Evolutionary conservation across 2,888 invertebrate genomes (phyloP).

Genomic region (Syrista parreyssii): DNA sequence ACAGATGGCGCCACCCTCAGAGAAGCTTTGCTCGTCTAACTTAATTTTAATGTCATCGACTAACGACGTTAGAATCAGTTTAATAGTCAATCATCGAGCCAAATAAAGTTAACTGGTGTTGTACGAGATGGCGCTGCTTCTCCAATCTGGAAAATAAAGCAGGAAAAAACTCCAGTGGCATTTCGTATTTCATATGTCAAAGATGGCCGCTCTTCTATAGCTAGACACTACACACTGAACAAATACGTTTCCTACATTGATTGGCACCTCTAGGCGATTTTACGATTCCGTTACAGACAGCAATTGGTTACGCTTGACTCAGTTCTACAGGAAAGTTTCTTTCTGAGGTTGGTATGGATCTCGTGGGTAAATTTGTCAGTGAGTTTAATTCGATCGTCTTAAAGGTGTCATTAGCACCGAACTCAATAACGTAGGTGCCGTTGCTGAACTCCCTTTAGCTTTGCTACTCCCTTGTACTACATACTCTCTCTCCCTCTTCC

Average conservation of each 20-base stretch:
- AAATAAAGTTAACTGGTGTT: constrained; percentile 35
- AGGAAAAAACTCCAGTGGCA: neutral
- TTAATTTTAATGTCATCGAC: neutral
- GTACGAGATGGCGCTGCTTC: constrained; percentile 14
- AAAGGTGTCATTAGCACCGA: neutral
- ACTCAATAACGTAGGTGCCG: neutral
- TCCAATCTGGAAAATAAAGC: neutral
- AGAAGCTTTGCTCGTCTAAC: neutral
- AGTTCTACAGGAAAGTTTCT: neutral
- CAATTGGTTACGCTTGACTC: neutral
- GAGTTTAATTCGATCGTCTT: constrained; percentile 1
- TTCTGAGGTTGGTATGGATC: neutral
- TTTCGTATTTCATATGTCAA: neutral
- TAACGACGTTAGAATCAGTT: constrained; percentile 42
- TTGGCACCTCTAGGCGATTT: neutral
- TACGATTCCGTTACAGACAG: neutral
- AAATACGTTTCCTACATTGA: neutral
- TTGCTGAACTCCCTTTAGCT: neutral
- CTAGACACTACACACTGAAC: neutral
- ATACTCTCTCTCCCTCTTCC: neutral
- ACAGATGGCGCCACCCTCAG: neutral
- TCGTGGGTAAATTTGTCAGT: neutral
- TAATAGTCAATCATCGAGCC: constrained; percentile 37
- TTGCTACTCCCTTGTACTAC: neutral
- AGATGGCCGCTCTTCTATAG: neutral